Base-by-base conservation (phyloP, 2,888 invertebrate species). In the Meteorus colon region DNA sequence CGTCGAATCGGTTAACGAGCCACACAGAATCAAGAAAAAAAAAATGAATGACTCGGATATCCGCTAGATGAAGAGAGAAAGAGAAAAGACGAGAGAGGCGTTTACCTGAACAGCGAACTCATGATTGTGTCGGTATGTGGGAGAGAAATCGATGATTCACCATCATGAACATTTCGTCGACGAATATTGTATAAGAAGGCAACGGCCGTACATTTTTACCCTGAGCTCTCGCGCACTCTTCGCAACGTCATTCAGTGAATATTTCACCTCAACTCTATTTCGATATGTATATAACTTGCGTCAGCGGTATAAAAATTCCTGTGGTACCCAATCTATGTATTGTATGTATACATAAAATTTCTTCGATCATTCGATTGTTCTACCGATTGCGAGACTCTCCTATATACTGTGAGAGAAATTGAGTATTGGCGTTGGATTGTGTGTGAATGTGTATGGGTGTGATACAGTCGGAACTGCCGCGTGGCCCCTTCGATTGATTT, bases 401-500 rank as follows among this genome's bases (percentile, higher is more conserved):
- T n/a, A 51, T 16, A 16, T 29, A 29, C 41, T 16, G 29, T 31
- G 62, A 16, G 31, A 14, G 62, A 31, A 62, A 62, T 29, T 19
- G n/a, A 41, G 19, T 55, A 55, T 55, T 19, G n/a, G n/a, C 19
- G 10, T 55, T 19, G 8, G 29, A 41, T 41, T 29, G 12, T 62
- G 62, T 31, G 14, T 55, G 29, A 10, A 27, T 29, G 31, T 16
- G 31, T 31, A n/a, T 27, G 4, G 10, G 29, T 62, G 10, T 10
- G 14, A 31, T 62, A 60, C 14, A 62, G 62, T 62, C 14, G 8
- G 27, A 70, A 24, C 8, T 74, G 73, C 75, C 78, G 69, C 76
- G 74, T 51, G 62, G 63, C 29, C 59, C 45, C 19, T n/a, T 55
- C 65, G 62, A 79, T 84, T 87, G 86, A 86, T 86, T 87, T 86